These are phyloP conservation scores for Potamarius usumacintae DNA, from an alignment of 2,113 vertebrate genomes.

Conservation along the genomic window DNA sequence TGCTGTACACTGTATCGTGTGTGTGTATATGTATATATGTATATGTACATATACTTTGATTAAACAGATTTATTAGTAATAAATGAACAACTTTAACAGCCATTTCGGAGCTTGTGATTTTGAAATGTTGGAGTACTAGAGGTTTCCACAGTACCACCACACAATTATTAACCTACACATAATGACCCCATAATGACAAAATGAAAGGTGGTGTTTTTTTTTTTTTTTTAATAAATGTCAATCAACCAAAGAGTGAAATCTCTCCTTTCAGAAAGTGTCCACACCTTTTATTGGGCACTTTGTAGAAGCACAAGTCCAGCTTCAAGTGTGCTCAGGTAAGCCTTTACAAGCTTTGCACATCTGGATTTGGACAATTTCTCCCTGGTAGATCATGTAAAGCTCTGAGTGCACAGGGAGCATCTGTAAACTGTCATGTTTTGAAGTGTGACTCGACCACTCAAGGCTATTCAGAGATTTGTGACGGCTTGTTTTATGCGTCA, in stretches of 20 bases:
- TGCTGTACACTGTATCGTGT: not conserved
- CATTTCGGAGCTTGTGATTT: not conserved
- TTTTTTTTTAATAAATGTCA: too few species aligned
- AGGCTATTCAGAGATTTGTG: not conserved
- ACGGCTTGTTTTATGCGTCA: not conserved
- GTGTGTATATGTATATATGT: too few species aligned
- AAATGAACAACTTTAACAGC: conserved; percentile 24
- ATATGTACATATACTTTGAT: conserved; percentile 16
- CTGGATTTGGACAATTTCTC: not conserved
- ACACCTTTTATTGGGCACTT: not conserved
- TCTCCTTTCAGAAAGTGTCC: not conserved
- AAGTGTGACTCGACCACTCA: not conserved
- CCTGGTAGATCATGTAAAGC: not conserved
- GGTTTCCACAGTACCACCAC: too few species aligned
- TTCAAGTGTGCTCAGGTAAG: not conserved
- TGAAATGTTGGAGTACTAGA: not conserved
- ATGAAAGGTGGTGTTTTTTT: too few species aligned
- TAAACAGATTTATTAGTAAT: conserved; percentile 36
- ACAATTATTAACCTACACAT: too few species aligned
- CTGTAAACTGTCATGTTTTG: not conserved
- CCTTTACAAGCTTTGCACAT: not conserved
- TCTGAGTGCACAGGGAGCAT: not conserved
- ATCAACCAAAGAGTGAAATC: not conserved
- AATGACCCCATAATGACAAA: too few species aligned
- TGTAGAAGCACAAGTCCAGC: not conserved